Evolutionary conservation across 2,113 vertebrate species (phyloP).

Genomic region (Brevimyrus niger): DNA sequence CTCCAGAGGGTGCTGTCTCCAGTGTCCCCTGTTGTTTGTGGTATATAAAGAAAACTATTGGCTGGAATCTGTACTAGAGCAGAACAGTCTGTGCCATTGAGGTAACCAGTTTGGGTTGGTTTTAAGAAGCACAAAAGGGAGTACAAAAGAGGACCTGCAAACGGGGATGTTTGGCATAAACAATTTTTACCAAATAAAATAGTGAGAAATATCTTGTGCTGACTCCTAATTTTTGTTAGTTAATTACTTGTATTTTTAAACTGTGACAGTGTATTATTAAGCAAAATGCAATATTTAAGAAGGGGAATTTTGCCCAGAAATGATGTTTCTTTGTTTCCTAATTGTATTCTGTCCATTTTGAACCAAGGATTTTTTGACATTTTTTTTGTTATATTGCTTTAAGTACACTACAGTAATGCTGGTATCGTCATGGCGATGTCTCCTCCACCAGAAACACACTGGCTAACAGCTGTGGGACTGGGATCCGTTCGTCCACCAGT

Average conservation of each 20-base stretch:
- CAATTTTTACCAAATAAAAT: not conserved
- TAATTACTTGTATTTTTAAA: not conserved
- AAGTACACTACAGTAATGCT: not conserved
- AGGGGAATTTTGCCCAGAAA: not conserved
- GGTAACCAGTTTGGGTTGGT: not conserved
- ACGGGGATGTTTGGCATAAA: not conserved
- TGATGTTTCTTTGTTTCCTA: not conserved
- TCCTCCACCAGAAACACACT: slow-evolving; percentile 77
- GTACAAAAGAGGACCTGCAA: not conserved
- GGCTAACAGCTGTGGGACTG: slow-evolving; percentile 93
- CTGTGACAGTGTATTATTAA: not conserved
- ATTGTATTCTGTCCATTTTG: not conserved
- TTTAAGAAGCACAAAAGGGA: not conserved
- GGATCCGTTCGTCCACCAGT: slow-evolving; percentile 90
- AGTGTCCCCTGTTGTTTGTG: not conserved
- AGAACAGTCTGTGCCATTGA: not conserved
- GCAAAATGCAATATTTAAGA: not conserved
- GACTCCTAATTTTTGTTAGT: not conserved
- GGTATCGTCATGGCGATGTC: slow-evolving; percentile 41
- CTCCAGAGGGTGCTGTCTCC: not conserved
- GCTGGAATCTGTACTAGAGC: not conserved
- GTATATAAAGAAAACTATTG: not conserved
- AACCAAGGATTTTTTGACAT: not conserved
- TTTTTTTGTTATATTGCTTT: not conserved
- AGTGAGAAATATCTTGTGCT: not conserved